These are phyloP conservation scores for Notiomystis cincta DNA, from an alignment of 2,113 vertebrate species.

Conservation along the genomic window DNA sequence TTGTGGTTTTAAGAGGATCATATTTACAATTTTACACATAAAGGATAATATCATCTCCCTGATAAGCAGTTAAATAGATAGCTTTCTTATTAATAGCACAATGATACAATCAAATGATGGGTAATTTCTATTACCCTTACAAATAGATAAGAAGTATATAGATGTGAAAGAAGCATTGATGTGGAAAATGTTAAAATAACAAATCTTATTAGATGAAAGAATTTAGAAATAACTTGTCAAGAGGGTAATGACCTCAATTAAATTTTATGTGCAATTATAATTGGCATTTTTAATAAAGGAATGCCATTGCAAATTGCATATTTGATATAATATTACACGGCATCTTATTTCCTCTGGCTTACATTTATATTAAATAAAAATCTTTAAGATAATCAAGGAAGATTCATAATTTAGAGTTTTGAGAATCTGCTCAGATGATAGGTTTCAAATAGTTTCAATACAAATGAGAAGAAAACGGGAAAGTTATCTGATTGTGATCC, in stretches of 20 bases:
- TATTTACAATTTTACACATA: neutral
- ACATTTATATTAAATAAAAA: constrained; percentile 71
- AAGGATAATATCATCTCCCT: neutral
- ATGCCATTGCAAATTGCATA: constrained; percentile 63
- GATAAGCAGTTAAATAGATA: constrained; percentile 40
- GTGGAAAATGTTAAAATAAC: constrained; percentile 71
- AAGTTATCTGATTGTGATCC: neutral
- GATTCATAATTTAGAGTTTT: constrained; percentile 44
- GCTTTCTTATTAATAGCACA: constrained; percentile 49
- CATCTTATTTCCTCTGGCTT: constrained; percentile 65
- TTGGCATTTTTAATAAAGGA: constrained; percentile 75
- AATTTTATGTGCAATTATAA: constrained; percentile 77
- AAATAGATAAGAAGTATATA: constrained; percentile 60
- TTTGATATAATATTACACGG: constrained; percentile 66
- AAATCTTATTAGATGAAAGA: constrained; percentile 68
- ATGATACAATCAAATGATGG: constrained; percentile 34
- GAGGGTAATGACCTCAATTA: constrained; percentile 78
- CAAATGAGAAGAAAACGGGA: neutral
- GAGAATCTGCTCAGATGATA: neutral
- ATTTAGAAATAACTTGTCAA: constrained; percentile 72
- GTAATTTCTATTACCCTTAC: constrained; percentile 64
- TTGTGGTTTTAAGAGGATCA: neutral
- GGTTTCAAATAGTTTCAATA: constrained; percentile 5
- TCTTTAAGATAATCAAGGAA: constrained; percentile 59
- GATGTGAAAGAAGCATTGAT: constrained; percentile 60